Conservation (phyloP, 2,888 invertebrate genomes). For the Rhyacophila evoluta region DNA sequence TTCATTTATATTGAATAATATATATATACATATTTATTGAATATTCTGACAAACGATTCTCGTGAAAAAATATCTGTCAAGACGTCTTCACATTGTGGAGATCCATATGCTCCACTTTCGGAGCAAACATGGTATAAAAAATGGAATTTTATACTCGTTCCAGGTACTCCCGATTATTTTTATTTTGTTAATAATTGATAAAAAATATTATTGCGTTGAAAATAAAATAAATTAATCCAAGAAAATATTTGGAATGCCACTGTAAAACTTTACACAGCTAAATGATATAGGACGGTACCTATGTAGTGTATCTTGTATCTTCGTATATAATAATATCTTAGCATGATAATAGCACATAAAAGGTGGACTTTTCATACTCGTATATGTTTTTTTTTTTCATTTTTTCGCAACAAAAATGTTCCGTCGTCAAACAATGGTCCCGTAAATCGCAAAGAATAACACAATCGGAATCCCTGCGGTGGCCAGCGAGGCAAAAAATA, state of each 20-base stretch:
- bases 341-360: slow-evolving; percentile 52
- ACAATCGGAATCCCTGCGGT: slow-evolving; percentile 45
- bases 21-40: no score
- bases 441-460: slow-evolving; percentile 54
- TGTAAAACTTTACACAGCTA: background rate
- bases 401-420: slow-evolving; percentile 34
- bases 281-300: background rate
- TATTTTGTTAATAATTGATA: no score
- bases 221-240: no score
- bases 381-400: slow-evolving; percentile 43
- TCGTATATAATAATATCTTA: slow-evolving; percentile 37
- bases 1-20: no score
- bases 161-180: no score
- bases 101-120: no score
- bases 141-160: no score
- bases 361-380: slow-evolving; percentile 44
- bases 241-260: background rate
- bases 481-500: slow-evolving; percentile 48
- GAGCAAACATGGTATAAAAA: no score
- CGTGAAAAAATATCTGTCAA: no score
- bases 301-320: background rate
- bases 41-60: no score
- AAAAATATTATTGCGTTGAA: no score
- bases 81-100: no score
- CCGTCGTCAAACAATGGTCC: slow-evolving; percentile 51